Evolutionary conservation across 2,113 vertebrate genomes (phyloP).

Genomic region (Silurus meridionalis): DNA sequence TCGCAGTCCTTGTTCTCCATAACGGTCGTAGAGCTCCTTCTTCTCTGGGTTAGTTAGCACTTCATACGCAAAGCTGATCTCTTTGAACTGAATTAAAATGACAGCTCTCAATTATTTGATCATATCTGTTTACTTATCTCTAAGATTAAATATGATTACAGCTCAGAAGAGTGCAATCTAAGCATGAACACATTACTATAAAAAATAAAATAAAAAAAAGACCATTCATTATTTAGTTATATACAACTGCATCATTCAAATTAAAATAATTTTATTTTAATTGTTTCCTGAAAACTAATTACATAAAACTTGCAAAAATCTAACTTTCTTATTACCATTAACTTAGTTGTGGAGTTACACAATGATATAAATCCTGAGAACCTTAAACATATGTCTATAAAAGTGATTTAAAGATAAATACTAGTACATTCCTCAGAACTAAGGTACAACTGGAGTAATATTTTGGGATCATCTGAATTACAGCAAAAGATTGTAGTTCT

Average conservation of each 20-base stretch:
- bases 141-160: background rate
- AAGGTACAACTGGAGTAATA: background rate
- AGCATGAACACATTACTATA: background rate
- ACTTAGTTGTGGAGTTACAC: background rate
- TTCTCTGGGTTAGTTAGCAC: constrained; percentile 96
- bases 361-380: background rate
- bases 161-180: background rate
- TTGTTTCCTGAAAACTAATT: background rate
- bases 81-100: constrained; percentile 84
- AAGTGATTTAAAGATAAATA: background rate
- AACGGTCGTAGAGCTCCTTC: constrained; percentile 93
- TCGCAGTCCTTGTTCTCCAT: constrained; percentile 95
- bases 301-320: background rate
- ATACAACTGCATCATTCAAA: background rate
- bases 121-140: background rate
- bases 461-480: too few species aligned
- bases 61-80: constrained; percentile 99
- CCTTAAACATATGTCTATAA: too few species aligned
- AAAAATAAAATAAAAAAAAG: background rate
- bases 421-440: background rate
- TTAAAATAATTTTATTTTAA: background rate
- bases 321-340: background rate
- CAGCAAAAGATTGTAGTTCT: too few species aligned
- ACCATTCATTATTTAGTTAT: too few species aligned
- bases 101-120: background rate